Base-by-base conservation (phyloP, 2,888 invertebrate species). In the Odontothrips loti region DNA sequence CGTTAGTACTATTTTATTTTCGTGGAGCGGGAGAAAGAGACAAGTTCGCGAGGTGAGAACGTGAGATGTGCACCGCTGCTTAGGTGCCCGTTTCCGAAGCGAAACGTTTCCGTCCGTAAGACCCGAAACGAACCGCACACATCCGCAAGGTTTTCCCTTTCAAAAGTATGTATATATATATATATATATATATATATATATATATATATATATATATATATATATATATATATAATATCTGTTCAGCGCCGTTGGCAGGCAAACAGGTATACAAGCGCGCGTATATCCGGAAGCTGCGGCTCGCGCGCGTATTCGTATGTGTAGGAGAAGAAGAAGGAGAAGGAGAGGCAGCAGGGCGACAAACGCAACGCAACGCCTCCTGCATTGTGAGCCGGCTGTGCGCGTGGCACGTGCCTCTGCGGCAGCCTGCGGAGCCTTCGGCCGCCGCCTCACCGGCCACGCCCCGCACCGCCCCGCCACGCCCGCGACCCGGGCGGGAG, bases 341-440 rank as follows among this genome's bases (percentile, higher is more conserved):
- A 51, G 51, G 10, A 51, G 51, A 20, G 20, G 15, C 20, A 58
- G 11, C 12, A 58, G 58, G 58, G 58, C 58, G 58, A 58, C 58
- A 58, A 43, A 58, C 58, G 58, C 58, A 58, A 58, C 58, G 58
- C 58, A 58, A 58, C 58, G 58, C 58, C 58, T 58, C 58, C 58
- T 58, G 58, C 58, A 58, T 58, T 58, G 58, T 58, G 58, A 58
- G 58, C 58, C 20, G n/a, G 58, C 58, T 43, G 34, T 2, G 58
- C 20, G 20, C n/a, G 58, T n/a, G 58, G 58, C 58, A 58, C 58
- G 58, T 58, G 58, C 58, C n/a, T n/a, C n/a, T n/a, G n/a, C n/a
- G n/a, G n/a, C n/a, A n/a, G n/a, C n/a, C 58, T 20, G 58, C 58
- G 15, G 58, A n/a, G 20, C n/a, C 58, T 0, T 15, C 58, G 58